Percentiles rank a stretch among this genome's conserved stretches.
Conservation (phyloP, 2,113 vertebrate genomes). For the Eublepharis macularius region DNA sequence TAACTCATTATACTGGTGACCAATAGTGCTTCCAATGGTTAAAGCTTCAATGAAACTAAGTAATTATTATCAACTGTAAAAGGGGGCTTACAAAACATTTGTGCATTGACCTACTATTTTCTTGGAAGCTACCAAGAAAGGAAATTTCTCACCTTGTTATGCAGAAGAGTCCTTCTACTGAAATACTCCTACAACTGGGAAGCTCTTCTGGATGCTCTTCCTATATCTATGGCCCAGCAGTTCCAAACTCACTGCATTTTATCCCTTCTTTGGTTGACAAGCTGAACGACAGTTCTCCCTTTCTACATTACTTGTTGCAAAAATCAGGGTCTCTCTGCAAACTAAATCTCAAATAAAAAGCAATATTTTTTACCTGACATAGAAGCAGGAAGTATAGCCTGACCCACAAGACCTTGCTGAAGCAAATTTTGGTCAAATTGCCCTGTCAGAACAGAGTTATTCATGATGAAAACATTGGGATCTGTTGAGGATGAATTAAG, state of each 20-base stretch:
- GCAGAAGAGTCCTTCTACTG: not conserved
- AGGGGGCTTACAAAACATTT: not conserved
- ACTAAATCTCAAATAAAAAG: not conserved
- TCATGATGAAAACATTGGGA: slow-evolving; percentile 89
- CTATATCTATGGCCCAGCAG: not conserved
- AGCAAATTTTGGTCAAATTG: slow-evolving; percentile 91
- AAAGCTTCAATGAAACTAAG: not conserved
- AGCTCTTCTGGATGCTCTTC: not conserved
- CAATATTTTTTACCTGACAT: slow-evolving; percentile 84
- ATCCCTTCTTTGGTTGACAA: not conserved
- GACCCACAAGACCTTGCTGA: slow-evolving; percentile 89
- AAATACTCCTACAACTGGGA: not conserved
- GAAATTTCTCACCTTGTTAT: not conserved
- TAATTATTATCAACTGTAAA: not conserved
- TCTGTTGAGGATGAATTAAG: slow-evolving; percentile 80
- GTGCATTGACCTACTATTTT: not conserved
- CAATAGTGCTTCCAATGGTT: not conserved
- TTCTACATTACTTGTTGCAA: not conserved
- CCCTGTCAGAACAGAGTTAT: slow-evolving; percentile 85
- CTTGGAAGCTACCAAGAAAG: not conserved
- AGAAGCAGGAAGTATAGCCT: slow-evolving; percentile 91
- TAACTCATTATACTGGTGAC: not conserved
- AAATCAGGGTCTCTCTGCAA: slow-evolving; percentile 3
- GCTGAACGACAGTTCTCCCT: not conserved
- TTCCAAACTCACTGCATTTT: not conserved